These are phyloP conservation scores for Scelioninae gen. 2 DNA, from an alignment of 2,888 invertebrate species.

Conservation along the genomic window DNA sequence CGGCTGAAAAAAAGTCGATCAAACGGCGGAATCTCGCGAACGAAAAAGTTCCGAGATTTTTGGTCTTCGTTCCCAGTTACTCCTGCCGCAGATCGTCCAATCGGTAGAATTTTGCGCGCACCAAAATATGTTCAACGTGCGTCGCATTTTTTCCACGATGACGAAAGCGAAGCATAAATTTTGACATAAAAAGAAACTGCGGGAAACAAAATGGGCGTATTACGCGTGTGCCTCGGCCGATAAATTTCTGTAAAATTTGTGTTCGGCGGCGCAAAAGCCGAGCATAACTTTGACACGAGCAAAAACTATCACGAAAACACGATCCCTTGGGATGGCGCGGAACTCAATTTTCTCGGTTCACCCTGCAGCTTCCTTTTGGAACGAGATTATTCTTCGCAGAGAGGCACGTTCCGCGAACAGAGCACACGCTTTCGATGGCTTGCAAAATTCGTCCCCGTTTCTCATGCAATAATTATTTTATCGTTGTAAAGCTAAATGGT, in stretches of 20 bases:
- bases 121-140: slow-evolving; percentile 28
- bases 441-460: slow-evolving; percentile 40
- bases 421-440: slow-evolving; percentile 29
- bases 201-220: slow-evolving; percentile 22
- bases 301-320: slow-evolving; percentile 53
- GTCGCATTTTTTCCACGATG: slow-evolving; percentile 22
- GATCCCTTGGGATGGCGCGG: slow-evolving; percentile 58
- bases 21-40: slow-evolving; percentile 4
- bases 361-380: slow-evolving; percentile 61
- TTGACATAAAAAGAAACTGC: slow-evolving; percentile 6
- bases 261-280: slow-evolving; percentile 13
- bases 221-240: slow-evolving; percentile 14
- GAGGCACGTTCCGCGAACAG: slow-evolving; percentile 42
- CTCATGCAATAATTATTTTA: slow-evolving; percentile 40
- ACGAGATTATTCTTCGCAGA: slow-evolving; percentile 62
- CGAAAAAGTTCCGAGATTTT: slow-evolving; percentile 12
- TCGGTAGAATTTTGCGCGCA: too few relatives aligned
- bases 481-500: slow-evolving; percentile 32
- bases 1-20: slow-evolving; percentile 2
- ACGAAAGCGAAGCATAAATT: slow-evolving; percentile 19
- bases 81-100: too few relatives aligned
- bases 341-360: slow-evolving; percentile 66
- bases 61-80: too few relatives aligned
- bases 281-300: slow-evolving; percentile 43
- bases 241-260: slow-evolving; percentile 49